Base-by-base conservation (phyloP, 2,797 vertebrate genomes). In the Muraenolepis orangiensis region DNA sequence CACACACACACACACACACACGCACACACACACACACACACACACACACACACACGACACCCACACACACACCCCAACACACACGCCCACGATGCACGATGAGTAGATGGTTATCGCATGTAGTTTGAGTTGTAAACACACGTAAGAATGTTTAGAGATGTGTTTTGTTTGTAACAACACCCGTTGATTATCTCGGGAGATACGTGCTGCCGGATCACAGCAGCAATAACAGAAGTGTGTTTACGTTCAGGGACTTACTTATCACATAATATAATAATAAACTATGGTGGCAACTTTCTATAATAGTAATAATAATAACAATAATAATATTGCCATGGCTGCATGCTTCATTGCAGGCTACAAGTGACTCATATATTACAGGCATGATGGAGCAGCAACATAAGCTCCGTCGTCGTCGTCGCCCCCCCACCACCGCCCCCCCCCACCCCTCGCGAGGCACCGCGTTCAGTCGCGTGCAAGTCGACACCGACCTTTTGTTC, bases 391-490 rank as follows among this genome's bases (percentile, higher is more conserved):
- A n/a, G n/a, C n/a, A n/a, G n/a, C n/a, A n/a, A n/a, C n/a, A n/a
- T n/a, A n/a, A n/a, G n/a, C n/a, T n/a, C n/a, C n/a, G n/a, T n/a
- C n/a, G n/a, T n/a, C n/a, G 57, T 73, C 69, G 57, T 67, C 71
- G 84, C 36, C 73, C 66, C 81, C 42, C 38, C 74, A 80, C 80
- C 71, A 78, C 81, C 79, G 82, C 83, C 38, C 51, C 76, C 76
- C 74, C 61, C 79, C 82, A 82, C 38, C 51, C 76, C 76, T 72
- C 61, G 78, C 83, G 71, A 74, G 76, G 75, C 88, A 82, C 74
- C 84, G 64, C 79, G 85, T 79, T n/a, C 77, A 73, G 88, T 78
- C 86, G 87, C 83, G 83, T 91, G 88, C 86, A 91, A 86, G 83
- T 86, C 85, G 88, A 90, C 85, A 81, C 69, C 28, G 34, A 76